A percentile compares a stretch with the other conserved stretches of the same genome.
phyloP scores from a whole-genome alignment of 2,888 invertebrate genomes.

The Acrobasis suavella region DNA sequence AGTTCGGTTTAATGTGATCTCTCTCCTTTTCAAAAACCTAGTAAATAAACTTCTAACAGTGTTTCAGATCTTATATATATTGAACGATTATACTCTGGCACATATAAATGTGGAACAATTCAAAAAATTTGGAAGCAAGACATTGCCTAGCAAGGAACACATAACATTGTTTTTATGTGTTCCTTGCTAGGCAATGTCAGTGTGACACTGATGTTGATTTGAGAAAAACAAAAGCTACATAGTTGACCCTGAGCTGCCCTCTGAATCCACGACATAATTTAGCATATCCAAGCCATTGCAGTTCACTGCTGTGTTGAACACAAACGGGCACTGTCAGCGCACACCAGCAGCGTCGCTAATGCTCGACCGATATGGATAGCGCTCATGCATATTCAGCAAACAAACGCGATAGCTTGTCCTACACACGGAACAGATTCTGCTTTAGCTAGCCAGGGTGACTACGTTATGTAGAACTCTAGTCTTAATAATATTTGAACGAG shows the following conservation, averaged over 20 bases:
- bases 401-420: conserved; percentile 51
- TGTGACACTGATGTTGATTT: too few relatives aligned
- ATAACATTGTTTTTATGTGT: too few relatives aligned
- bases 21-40: too few relatives aligned
- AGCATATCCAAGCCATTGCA: background rate
- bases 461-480: background rate
- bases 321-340: conserved; percentile 8
- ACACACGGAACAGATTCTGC: conserved; percentile 29
- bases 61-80: too few relatives aligned
- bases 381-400: conserved; percentile 71
- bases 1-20: too few relatives aligned
- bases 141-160: too few relatives aligned
- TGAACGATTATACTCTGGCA: too few relatives aligned
- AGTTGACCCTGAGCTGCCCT: background rate
- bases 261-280: background rate
- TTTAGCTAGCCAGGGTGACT: conserved; percentile 34
- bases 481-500: too few relatives aligned
- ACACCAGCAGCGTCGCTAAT: conserved; percentile 38
- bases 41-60: too few relatives aligned
- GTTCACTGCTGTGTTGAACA: background rate
- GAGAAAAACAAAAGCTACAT: background rate
- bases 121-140: too few relatives aligned
- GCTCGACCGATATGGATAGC: conserved; percentile 48
- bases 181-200: too few relatives aligned
- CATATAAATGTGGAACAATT: too few relatives aligned